A percentile compares a stretch with the other conserved stretches of the same genome.
Evolutionary conservation across 1,140 invertebrate genomes (phyloP).

Genomic region (Papilio dardanus): DNA sequence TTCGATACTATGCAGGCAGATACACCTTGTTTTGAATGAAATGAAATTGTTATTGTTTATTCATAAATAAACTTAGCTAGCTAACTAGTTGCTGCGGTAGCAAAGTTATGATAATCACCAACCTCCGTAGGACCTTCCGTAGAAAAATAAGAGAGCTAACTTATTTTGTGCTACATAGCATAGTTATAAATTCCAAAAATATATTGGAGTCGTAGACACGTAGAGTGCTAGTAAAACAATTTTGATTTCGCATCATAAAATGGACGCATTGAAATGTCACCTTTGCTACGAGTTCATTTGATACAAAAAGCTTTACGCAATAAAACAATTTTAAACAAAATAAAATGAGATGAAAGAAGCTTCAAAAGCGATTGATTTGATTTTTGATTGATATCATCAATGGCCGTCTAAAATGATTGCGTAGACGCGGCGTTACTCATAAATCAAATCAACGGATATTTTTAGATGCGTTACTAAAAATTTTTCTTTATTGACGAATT

Average conservation of each 20-base stretch:
- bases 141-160: no score
- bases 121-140: no score
- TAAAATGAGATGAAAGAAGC: constrained; percentile 10
- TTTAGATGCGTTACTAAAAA: not conserved
- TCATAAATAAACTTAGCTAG: not conserved
- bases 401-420: constrained; percentile 12
- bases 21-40: not conserved
- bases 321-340: constrained; percentile 9
- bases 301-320: constrained; percentile 1
- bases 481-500: constrained; percentile 6
- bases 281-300: not conserved
- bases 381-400: constrained; percentile 13
- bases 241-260: not conserved
- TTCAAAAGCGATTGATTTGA: constrained; percentile 12
- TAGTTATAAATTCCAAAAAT: no score
- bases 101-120: no score
- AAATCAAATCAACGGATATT: constrained; percentile 20
- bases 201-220: no score
- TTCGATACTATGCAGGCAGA: not conserved
- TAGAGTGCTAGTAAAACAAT: no score
- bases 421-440: not conserved
- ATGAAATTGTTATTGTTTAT: not conserved
- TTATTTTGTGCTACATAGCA: no score
- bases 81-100: no score
- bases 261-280: not conserved